phyloP scores from a whole-genome alignment of 2,113 vertebrate genomes.

The Merops nubicus region DNA sequence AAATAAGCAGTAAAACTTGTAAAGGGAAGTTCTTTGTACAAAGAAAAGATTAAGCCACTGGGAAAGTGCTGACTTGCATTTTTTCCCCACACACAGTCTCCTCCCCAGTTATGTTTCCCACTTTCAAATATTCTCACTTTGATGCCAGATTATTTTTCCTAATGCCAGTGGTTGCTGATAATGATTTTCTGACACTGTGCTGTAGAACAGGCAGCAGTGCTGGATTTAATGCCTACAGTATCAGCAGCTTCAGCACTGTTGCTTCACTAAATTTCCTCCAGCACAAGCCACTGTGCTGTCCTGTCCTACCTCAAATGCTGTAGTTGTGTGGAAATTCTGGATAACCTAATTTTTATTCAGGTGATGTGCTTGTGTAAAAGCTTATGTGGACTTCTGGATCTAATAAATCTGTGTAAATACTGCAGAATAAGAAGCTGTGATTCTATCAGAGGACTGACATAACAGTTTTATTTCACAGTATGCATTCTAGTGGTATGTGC shows the following conservation, averaged over 20 bases:
- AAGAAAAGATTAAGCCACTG: neutral
- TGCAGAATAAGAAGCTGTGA: neutral
- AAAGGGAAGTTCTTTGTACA: neutral
- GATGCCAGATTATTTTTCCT: neutral
- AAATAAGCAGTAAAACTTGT: neutral
- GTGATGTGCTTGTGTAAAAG: neutral
- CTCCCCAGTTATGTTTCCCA: neutral
- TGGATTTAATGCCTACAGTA: neutral
- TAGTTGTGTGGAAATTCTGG: neutral
- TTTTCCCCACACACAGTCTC: too few relatives aligned
- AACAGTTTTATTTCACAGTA: neutral
- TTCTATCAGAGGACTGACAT: neutral
- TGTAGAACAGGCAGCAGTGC: neutral
- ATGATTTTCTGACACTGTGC: neutral
- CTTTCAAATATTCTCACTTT: neutral
- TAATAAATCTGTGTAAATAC: neutral
- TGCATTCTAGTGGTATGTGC: neutral
- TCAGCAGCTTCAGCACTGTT: neutral
- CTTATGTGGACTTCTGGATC: neutral
- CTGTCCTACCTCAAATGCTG: accelerated
- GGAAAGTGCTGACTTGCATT: neutral
- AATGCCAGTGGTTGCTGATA: neutral
- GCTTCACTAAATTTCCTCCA: neutral
- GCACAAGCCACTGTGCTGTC: neutral
- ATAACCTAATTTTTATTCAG: neutral